These are phyloP conservation scores for Brenthis ino DNA, from an alignment of 2,888 invertebrate species.

Conservation along the genomic window DNA sequence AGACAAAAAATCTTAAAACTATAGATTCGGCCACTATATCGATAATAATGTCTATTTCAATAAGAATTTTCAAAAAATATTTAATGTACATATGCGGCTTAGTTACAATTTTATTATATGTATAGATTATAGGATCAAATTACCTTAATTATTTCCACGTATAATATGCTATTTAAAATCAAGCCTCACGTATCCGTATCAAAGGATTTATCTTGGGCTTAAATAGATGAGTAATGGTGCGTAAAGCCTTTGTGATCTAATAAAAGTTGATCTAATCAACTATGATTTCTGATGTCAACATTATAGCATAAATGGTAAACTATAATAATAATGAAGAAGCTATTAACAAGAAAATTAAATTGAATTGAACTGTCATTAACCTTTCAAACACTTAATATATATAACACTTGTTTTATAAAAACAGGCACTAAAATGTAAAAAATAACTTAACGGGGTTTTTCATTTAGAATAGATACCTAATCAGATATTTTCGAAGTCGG, in stretches of 20 bases:
- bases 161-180: constrained; percentile 3
- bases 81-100: too few relatives aligned
- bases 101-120: too few relatives aligned
- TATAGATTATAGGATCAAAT: background rate
- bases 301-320: background rate
- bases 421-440: too few relatives aligned
- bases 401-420: too few relatives aligned
- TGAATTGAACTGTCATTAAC: background rate
- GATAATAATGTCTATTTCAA: too few relatives aligned
- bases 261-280: background rate
- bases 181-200: constrained; percentile 3
- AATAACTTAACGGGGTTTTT: too few relatives aligned
- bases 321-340: background rate
- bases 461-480: too few relatives aligned
- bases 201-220: constrained; percentile 21
- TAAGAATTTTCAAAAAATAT: too few relatives aligned
- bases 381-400: background rate
- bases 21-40: too few relatives aligned
- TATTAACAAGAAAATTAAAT: background rate
- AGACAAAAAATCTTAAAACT: too few relatives aligned
- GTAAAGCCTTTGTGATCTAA: constrained; percentile 4
- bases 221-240: constrained; percentile 23
- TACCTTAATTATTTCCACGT: background rate
- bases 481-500: too few relatives aligned
- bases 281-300: constrained; percentile 10